A percentile compares a stretch with the other conserved stretches of the same genome.
These are phyloP conservation scores for Otus sunia DNA, from an alignment of 2,113 vertebrate genomes.

Conservation along the genomic window DNA sequence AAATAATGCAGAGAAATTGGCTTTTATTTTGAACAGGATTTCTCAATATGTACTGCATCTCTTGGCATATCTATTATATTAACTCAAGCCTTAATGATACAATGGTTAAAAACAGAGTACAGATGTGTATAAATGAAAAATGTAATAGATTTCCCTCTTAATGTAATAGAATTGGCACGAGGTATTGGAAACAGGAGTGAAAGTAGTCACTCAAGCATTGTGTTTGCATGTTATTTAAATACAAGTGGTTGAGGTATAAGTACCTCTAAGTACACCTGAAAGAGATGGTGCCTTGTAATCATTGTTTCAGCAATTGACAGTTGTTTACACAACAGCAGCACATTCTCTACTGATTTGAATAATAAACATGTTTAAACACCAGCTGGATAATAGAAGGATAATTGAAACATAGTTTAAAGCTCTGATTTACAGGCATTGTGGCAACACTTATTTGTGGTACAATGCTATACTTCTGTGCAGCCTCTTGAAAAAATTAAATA, in stretches of 20 bases:
- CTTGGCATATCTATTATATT: constrained; percentile 78
- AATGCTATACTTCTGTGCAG: constrained; percentile 75
- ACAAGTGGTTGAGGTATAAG: constrained; percentile 81
- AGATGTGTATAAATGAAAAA: constrained; percentile 82
- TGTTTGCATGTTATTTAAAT: constrained; percentile 84
- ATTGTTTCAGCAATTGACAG: constrained; percentile 87
- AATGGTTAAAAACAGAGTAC: constrained; percentile 80
- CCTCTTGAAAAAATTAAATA: constrained; percentile 68
- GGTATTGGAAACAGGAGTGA: constrained; percentile 71
- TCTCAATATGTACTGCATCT: constrained; percentile 69
- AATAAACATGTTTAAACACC: constrained; percentile 87
- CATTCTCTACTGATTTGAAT: constrained; percentile 85
- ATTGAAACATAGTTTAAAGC: constrained; percentile 88
- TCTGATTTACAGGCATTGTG: constrained; percentile 82
- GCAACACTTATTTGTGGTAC: constrained; percentile 77
- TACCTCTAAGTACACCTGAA: constrained; percentile 85
- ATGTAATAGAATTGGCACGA: constrained; percentile 82
- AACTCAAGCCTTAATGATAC: constrained; percentile 78
- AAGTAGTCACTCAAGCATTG: constrained; percentile 82
- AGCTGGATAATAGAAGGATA: constrained; percentile 86
- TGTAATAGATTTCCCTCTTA: constrained; percentile 84
- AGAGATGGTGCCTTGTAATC: constrained; percentile 83
- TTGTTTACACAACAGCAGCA: constrained; percentile 87
- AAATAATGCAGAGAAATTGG: constrained; percentile 77
- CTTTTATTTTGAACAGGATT: constrained; percentile 75